Base-by-base conservation (phyloP, 2,113 vertebrate genomes). In the Oplegnathus fasciatus region DNA sequence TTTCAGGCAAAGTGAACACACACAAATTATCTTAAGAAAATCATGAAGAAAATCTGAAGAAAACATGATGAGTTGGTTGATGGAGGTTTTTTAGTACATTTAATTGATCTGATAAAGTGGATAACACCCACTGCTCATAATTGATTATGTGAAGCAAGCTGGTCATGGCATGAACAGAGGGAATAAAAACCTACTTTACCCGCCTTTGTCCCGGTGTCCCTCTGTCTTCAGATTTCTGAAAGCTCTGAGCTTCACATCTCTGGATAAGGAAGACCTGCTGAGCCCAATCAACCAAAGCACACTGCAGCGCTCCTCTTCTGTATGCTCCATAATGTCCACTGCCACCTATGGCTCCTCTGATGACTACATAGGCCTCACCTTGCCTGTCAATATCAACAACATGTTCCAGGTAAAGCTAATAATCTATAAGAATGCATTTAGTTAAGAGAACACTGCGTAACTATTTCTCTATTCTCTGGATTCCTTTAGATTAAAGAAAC, bases 231-330 rank as follows among this genome's bases (percentile, higher is more conserved):
- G 97, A 95, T 98, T 98, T 91, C 96, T 98, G 95, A 98, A 97
- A 95, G 97, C 97, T 86, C 95, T 98, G 94, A 98, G 97, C 91
- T 98, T 97, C 15, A 97, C 97, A 67, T 97, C 97, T 0, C 94
- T 98, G 93, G 97, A 98, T 95, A 98, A 98, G 94, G 97, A 98
- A 94, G 97, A 98, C 76, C 95, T 98, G 75, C 91, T 98, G 91
- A 98, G 97, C 86, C 97, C 97, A 61, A 97, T 98, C 93, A 98
- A 97, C 92, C 97, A 98, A 90, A 97, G 95, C 50, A 96, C 97
- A 6, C 95, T 98, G 72, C 97, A 97, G 57, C 97, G 97, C 55
- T 98, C 97, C 37, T 98, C 97, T 9, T 98, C 97, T 5, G 96
- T 98, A 82, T 96, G 96, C 52, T 98, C 97, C 76, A 97, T 98